Evolutionary conservation across 2,888 invertebrate genomes (phyloP).

Genomic region (Glyphotaelius pellucidus): DNA sequence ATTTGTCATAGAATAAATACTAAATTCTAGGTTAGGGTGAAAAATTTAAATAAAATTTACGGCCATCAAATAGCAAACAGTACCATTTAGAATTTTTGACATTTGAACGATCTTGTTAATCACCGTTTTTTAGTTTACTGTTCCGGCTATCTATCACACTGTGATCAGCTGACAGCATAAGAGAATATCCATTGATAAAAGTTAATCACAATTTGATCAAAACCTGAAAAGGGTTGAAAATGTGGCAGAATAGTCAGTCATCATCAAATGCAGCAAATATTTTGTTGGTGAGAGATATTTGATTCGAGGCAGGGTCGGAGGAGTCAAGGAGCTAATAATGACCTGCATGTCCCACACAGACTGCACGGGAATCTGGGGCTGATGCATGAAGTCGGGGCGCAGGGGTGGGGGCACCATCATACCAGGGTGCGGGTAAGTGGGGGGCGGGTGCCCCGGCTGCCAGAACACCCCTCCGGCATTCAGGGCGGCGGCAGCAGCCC

Average conservation of each 20-base stretch:
- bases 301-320: not conserved
- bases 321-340: not conserved
- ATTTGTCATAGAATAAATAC: too few relatives aligned
- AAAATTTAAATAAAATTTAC: too few relatives aligned
- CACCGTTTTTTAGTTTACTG: too few relatives aligned
- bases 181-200: too few relatives aligned
- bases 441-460: conserved; percentile 22
- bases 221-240: not conserved
- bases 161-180: too few relatives aligned
- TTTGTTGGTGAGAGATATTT: not conserved
- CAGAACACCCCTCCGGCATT: conserved; percentile 21
- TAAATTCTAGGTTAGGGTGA: too few relatives aligned
- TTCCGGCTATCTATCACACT: too few relatives aligned
- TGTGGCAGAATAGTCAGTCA: not conserved
- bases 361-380: not conserved
- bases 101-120: too few relatives aligned
- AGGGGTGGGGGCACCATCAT: conserved; percentile 22
- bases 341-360: conserved; percentile 3
- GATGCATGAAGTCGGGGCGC: conserved; percentile 23
- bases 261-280: not conserved
- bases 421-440: not conserved
- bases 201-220: too few relatives aligned
- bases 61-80: too few relatives aligned
- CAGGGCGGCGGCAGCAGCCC: not conserved
- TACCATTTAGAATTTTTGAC: too few relatives aligned